phyloP scores from a whole-genome alignment of 2,888 invertebrate genomes.

The Boloria selene region DNA sequence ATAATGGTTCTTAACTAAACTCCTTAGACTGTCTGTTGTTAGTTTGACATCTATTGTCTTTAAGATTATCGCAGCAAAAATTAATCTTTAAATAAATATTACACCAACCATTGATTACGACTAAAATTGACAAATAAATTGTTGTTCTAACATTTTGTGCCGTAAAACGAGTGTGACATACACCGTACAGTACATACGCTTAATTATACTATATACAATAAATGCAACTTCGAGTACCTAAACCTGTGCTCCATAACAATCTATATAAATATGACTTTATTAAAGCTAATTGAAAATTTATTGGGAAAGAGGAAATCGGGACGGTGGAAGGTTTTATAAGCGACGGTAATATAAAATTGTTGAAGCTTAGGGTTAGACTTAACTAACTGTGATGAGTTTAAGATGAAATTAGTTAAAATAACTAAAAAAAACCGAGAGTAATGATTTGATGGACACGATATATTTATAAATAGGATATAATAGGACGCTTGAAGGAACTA shows the following conservation, averaged over 20 bases:
- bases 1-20: background rate
- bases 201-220: conserved; percentile 80
- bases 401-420: background rate
- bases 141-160: conserved; percentile 79
- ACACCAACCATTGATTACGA: conserved; percentile 56
- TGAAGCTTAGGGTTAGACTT: conserved; percentile 22
- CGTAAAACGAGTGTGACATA: conserved; percentile 80
- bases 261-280: conserved; percentile 79
- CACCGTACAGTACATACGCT: conserved; percentile 75
- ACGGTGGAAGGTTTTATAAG: conserved; percentile 77
- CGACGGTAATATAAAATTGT: conserved; percentile 47
- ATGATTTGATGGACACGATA: conserved; percentile 7
- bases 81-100: conserved; percentile 36
- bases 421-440: background rate
- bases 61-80: conserved; percentile 14
- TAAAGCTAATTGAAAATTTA: conserved; percentile 76
- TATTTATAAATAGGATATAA: conserved; percentile 31
- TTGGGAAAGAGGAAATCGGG: conserved; percentile 79
- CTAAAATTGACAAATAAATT: conserved; percentile 81
- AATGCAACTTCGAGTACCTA: conserved; percentile 79
- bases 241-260: conserved; percentile 82
- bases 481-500: conserved; percentile 31
- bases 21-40: too few relatives aligned
- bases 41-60: background rate
- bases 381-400: conserved; percentile 12